Base-by-base conservation (phyloP, 2,113 vertebrate species). In the Scalopus aquaticus region DNA sequence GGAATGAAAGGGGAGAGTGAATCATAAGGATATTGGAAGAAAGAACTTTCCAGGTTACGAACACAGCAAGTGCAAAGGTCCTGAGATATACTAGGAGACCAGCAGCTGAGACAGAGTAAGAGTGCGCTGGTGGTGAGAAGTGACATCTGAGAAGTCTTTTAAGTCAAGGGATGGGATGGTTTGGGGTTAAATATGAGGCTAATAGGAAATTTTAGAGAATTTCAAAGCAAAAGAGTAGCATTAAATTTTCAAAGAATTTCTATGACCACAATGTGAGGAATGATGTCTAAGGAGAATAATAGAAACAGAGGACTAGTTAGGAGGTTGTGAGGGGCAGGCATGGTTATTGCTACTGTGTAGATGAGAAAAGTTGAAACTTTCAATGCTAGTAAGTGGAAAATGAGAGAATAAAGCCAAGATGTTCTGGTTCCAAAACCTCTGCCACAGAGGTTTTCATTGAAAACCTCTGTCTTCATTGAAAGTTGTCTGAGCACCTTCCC, bases 21-120 rank as follows among this genome's bases (percentile, higher is more conserved):
- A 4, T 10, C 2, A 0, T 49, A 2, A 30, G 2, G 17, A 0
- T 26, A 7, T 12, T 9, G 12, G 9, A 1, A 20, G 8, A 19
- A 51, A 56, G 30, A 35, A 1, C 1, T 37, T 60, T 85, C 42
- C 19, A 13, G 54, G 64, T 3, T 60, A 32, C 39, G n/a, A 22
- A 19, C 4, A 2, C 5, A 28, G 64, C 5, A 44, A 6, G 5
- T 44, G 20, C 5, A 64, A 72, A 56, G 67, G 20, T 35, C 42
- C 62, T 32, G 19, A 44, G 62, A 26, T 17, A 12, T 30, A 4
- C 0, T 0, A 42, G 70, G 58, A 77, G 69, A 5, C 39, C 69
- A 19, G n/a, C 0, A 0, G 16, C 2, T 28, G 6, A 20, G 26
- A 11, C 37, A 10, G 42, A 32, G 28, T 72, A 19, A 9, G 32